Conservation (phyloP, 2,888 invertebrate species). For the Ischnura elegans region DNA sequence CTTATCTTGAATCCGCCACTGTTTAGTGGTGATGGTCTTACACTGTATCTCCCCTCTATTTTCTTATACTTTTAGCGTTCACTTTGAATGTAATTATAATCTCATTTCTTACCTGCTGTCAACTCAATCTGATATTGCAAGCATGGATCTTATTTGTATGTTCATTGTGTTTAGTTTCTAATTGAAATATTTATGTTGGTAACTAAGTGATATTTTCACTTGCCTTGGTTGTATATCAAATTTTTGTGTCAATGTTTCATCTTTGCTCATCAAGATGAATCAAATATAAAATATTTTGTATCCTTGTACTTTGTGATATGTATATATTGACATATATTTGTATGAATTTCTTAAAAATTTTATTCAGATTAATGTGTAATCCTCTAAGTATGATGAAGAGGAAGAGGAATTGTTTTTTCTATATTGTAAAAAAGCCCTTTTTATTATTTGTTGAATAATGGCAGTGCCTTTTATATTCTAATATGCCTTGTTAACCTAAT, state of each 20-base stretch:
- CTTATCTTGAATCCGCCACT: too few relatives aligned
- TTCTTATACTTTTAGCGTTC: too few relatives aligned
- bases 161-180: not conserved
- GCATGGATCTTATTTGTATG: not conserved
- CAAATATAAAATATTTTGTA: not conserved
- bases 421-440: not conserved
- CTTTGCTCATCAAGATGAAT: not conserved
- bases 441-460: conserved; percentile 21
- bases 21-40: too few relatives aligned
- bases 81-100: too few relatives aligned
- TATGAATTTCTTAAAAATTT: not conserved
- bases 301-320: conserved; percentile 42
- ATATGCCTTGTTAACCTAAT: conserved; percentile 10
- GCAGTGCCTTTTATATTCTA: conserved; percentile 42
- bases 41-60: too few relatives aligned
- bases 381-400: not conserved
- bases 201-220: not conserved
- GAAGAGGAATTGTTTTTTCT: not conserved
- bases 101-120: too few relatives aligned
- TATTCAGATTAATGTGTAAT: not conserved
- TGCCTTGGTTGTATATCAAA: not conserved
- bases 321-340: not conserved
- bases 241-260: not conserved
- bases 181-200: not conserved
- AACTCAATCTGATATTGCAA: not conserved